Conservation (phyloP, 1,140 invertebrate genomes). For the Heliconius hewitsoni region DNA sequence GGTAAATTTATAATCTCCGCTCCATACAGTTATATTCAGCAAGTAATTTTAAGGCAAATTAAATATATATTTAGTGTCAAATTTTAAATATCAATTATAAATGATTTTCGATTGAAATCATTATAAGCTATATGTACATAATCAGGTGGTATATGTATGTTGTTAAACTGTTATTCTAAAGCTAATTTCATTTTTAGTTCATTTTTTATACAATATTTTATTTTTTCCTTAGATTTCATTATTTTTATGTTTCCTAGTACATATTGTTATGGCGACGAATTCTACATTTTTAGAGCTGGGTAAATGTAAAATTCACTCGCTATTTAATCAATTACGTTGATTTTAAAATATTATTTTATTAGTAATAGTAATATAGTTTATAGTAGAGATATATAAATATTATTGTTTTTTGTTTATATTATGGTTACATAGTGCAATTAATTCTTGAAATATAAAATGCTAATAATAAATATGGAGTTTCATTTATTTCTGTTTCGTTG, state of each 20-base stretch:
- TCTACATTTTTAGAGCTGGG: constrained; percentile 77
- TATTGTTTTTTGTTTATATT: constrained; percentile 65
- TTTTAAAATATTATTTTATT: constrained; percentile 34
- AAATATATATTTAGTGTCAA: constrained; percentile 58
- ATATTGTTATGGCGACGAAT: constrained; percentile 55
- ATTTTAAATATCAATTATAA: constrained; percentile 65
- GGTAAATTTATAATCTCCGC: constrained; percentile 57
- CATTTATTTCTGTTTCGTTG: constrained; percentile 32
- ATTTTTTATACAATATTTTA: constrained; percentile 1
- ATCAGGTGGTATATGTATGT: constrained; percentile 61
- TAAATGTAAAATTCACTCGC: constrained; percentile 71
- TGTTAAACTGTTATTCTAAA: constrained; percentile 52
- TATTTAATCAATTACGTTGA: constrained; percentile 38
- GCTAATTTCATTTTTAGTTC: constrained; percentile 21
- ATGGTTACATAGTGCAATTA: constrained; percentile 61
- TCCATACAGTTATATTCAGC: constrained; percentile 57
- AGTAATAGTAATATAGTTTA: no score
- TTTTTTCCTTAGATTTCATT: constrained; percentile 3
- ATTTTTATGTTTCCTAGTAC: neutral
- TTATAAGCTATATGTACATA: constrained; percentile 76
- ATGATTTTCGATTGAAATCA: constrained; percentile 56
- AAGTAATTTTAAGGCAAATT: constrained; percentile 50
- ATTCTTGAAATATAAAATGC: constrained; percentile 76
- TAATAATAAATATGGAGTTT: constrained; percentile 51
- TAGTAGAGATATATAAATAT: constrained; percentile 55